These are phyloP conservation scores for Coregonus ussuriensis DNA, from an alignment of 2,797 vertebrate species.

Conservation along the genomic window DNA sequence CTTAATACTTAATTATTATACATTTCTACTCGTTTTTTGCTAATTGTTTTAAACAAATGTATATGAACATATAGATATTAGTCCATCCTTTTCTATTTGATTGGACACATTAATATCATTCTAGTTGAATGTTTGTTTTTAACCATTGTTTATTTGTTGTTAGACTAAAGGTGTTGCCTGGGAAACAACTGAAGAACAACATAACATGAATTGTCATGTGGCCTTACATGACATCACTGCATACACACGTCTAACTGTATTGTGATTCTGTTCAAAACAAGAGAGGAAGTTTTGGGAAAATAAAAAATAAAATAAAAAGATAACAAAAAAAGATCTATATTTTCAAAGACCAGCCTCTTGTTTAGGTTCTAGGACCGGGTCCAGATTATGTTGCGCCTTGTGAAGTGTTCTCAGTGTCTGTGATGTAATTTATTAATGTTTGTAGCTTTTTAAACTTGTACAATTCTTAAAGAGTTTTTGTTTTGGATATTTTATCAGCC, in stretches of 20 bases:
- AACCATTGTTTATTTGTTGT: slow-evolving; percentile 60
- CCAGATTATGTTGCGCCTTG: slow-evolving; percentile 97
- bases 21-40: slow-evolving; percentile 77
- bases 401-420: slow-evolving; percentile 99
- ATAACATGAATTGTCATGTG: slow-evolving; percentile 77
- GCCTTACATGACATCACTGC: slow-evolving; percentile 86
- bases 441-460: slow-evolving; percentile 99
- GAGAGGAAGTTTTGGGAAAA: slow-evolving; percentile 76
- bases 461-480: slow-evolving; percentile 92
- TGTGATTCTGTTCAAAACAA: slow-evolving; percentile 78
- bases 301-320: slow-evolving; percentile 32
- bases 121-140: slow-evolving; percentile 51
- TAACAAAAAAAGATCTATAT: slow-evolving; percentile 67
- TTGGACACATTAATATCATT: slow-evolving; percentile 35
- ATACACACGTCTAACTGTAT: slow-evolving; percentile 79
- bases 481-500: slow-evolving; percentile 92
- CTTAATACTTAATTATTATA: slow-evolving; percentile 85
- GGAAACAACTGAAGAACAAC: slow-evolving; percentile 82
- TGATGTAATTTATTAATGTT: slow-evolving; percentile 99
- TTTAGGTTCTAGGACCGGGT: slow-evolving; percentile 87
- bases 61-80: no score
- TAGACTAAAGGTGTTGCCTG: slow-evolving; percentile 87
- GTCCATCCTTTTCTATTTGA: slow-evolving; percentile 48
- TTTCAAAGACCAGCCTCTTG: slow-evolving; percentile 91
- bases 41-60: slow-evolving; percentile 67